Percentiles rank a stretch among this genome's conserved stretches.
These are phyloP conservation scores for Meloe dianella DNA, from an alignment of 2,888 invertebrate species.

Conservation along the genomic window DNA sequence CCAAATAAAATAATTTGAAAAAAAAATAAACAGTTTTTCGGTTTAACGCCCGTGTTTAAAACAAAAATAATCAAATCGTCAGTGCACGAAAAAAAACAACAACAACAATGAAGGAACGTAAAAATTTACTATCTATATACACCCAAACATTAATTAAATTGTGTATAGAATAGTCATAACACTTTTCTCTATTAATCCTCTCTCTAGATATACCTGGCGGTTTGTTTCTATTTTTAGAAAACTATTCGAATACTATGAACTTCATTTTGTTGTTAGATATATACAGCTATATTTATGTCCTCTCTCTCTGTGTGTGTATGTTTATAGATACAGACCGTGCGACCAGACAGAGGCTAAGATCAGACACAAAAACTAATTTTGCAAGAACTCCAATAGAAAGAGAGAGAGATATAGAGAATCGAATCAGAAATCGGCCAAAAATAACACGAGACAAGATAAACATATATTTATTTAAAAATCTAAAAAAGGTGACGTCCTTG, in stretches of 20 bases:
- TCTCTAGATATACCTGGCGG: background rate
- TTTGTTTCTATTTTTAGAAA: constrained; percentile 5
- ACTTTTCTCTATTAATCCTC: background rate
- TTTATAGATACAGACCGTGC: background rate
- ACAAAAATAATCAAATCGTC: background rate
- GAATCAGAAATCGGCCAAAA: background rate
- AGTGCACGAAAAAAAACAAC: background rate
- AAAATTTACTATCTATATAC: constrained; percentile 5
- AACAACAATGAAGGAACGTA: background rate
- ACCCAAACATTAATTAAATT: background rate
- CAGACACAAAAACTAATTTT: constrained; percentile 6
- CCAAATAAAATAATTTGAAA: background rate
- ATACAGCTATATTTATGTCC: background rate
- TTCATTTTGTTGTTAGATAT: background rate
- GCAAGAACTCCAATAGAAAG: background rate
- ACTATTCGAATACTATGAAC: constrained; percentile 6
- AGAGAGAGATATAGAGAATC: background rate
- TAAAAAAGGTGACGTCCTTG: constrained; percentile 4
- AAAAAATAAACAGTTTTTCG: background rate
- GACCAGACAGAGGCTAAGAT: constrained; percentile 1
- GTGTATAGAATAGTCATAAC: background rate
- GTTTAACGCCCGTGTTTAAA: background rate
- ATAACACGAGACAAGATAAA: background rate
- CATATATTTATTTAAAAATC: background rate
- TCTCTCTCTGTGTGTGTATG: background rate